Base-by-base conservation (phyloP, 2,113 vertebrate species). In the Amphilophus citrinellus region DNA sequence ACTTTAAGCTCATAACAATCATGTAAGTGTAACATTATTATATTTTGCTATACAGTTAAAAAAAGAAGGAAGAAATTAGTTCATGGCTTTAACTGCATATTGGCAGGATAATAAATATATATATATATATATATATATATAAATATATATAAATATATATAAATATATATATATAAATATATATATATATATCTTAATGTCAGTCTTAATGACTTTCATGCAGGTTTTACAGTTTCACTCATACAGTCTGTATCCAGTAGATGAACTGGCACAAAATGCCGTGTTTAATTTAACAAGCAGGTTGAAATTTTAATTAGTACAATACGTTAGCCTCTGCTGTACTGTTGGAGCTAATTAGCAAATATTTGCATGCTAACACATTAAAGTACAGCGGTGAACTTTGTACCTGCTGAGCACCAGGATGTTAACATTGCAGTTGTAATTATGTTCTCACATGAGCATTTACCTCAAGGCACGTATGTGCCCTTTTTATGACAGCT, bases 301-400 rank as follows among this genome's bases (percentile, higher is more conserved):
- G 17, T 0, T 73, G 47, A 47, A 14, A 73, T 53, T 73, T 53
- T 73, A 73, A 73, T 73, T 73, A 73, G 66, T 27, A 1, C 66
- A 13, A 10, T 0, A 27, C 32, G 44, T 32, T 73, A 73, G 17
- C 66, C 66, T 53, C 47, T 5, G 17, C 47, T 73, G 27, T 32
- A 73, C 17, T n/a, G 3, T 3, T 53, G 66, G 27, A 32, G 20
- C 24, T 73, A 73, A 73, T 73, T 73, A 53, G 66, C 66, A 53
- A 73, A 73, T 53, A 73, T 73, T 73, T 73, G 10, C 47, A 53
- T 73, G 66, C 66, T 53, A 53, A 73, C 47, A 73, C 66, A 32
- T 73, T 73, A 73, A 73, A 53, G 47, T 32, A 73, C 17, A 0
- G 20, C 5, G 17, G 66, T 73, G 17, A 73, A 53, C 66, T 73